A percentile compares a stretch with the other conserved stretches of the same genome.
phyloP scores from a whole-genome alignment of 2,797 vertebrate genomes.

The Atherinosoma microstoma region DNA sequence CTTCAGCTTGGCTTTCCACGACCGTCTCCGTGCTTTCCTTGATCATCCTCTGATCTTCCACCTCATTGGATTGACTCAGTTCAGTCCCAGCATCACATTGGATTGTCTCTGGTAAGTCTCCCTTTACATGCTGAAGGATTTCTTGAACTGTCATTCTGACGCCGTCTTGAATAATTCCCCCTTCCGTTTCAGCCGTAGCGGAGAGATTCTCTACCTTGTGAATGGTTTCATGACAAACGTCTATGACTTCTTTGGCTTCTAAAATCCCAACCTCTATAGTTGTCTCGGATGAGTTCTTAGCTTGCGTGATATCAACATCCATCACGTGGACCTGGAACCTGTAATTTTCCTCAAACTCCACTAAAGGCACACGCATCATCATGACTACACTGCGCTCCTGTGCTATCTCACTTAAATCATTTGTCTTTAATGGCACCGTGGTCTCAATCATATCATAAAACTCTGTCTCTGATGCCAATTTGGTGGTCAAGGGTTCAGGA shows the following conservation, averaged over 20 bases:
- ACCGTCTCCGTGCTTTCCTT: slow-evolving; percentile 35
- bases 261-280: slow-evolving; percentile 39
- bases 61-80: slow-evolving; percentile 27
- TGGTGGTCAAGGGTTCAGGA: slow-evolving; percentile 36
- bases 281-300: slow-evolving; percentile 39
- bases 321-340: slow-evolving; percentile 55
- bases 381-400: slow-evolving; percentile 48
- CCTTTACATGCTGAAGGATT: slow-evolving; percentile 74
- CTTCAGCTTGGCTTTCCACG: slow-evolving; percentile 23
- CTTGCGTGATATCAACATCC: slow-evolving; percentile 43
- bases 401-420: slow-evolving; percentile 34
- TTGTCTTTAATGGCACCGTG: slow-evolving; percentile 32
- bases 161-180: slow-evolving; percentile 28
- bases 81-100: slow-evolving; percentile 7
- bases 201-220: slow-evolving; percentile 23
- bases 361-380: slow-evolving; percentile 54
- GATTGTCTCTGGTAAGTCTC: slow-evolving; percentile 37
- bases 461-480: slow-evolving; percentile 21
- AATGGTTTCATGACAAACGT: slow-evolving; percentile 45
- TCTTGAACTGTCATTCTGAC: slow-evolving; percentile 50
- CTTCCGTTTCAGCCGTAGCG: slow-evolving; percentile 37
- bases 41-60: slow-evolving; percentile 21
- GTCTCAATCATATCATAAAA: slow-evolving; percentile 56
- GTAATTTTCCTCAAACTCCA: slow-evolving; percentile 45
- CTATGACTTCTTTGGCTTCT: slow-evolving; percentile 43